phyloP scores from a whole-genome alignment of 1,140 invertebrate species.

The Scaptodrosophila lebanonensis region DNA sequence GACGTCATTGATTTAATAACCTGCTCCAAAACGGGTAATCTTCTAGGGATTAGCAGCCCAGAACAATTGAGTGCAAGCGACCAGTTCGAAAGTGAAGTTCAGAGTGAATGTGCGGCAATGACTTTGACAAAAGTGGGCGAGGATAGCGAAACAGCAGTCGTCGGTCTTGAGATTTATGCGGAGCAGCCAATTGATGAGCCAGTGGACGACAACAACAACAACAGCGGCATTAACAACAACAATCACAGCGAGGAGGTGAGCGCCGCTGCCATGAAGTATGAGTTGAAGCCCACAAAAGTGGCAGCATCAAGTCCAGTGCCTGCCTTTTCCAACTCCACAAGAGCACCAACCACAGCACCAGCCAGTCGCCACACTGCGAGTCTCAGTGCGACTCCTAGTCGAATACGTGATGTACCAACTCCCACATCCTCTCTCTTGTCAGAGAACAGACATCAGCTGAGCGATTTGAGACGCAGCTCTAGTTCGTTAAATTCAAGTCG shows the following conservation, averaged over 20 bases:
- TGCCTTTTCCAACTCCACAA: slow-evolving; percentile 3
- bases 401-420: slow-evolving; percentile 9
- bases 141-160: slow-evolving; percentile 49
- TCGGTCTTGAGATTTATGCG: slow-evolving; percentile 38
- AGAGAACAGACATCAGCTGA: slow-evolving; percentile 20
- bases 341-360: neutral
- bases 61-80: too few species aligned
- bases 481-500: too few species aligned
- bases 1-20: slow-evolving; percentile 44
- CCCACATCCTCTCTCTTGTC: slow-evolving; percentile 15
- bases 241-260: neutral
- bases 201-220: slow-evolving; percentile 42
- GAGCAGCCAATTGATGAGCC: slow-evolving; percentile 30
- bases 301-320: slow-evolving; percentile 5
- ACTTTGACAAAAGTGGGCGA: slow-evolving; percentile 59
- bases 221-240: neutral
- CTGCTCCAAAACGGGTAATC: slow-evolving; percentile 41
- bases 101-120: slow-evolving; percentile 49
- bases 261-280: slow-evolving; percentile 48
- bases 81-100: slow-evolving; percentile 6
- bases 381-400: slow-evolving; percentile 27
- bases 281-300: slow-evolving; percentile 24
- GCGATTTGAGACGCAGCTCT: slow-evolving; percentile 46
- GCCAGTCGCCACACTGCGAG: slow-evolving; percentile 9
- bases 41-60: slow-evolving; percentile 25